Percentiles rank a stretch among this genome's conserved stretches.
These are phyloP conservation scores for Pyrrhosoma nymphula DNA, from an alignment of 2,888 invertebrate genomes.

Conservation along the genomic window DNA sequence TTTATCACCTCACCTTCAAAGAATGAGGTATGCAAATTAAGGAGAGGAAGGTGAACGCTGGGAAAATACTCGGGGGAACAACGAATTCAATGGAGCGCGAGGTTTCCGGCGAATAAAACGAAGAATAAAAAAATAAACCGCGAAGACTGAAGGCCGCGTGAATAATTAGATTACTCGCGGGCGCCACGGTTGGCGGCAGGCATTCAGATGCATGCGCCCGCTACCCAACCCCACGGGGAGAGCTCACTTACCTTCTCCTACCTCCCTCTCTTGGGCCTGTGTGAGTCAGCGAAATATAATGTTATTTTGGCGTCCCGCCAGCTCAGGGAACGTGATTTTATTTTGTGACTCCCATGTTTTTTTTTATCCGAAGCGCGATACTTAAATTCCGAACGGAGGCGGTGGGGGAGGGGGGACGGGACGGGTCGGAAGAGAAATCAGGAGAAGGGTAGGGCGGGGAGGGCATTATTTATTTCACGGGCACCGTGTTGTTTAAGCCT, in stretches of 20 bases:
- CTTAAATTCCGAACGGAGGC: not conserved
- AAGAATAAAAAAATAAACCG: not conserved
- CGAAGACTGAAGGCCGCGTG: not conserved
- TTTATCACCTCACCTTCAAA: not conserved
- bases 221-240: not conserved
- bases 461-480: not conserved
- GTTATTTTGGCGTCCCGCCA: conserved; percentile 19
- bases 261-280: not conserved
- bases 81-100: not conserved
- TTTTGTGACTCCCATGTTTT: not conserved
- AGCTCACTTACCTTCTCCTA: not conserved
- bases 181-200: not conserved
- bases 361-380: not conserved
- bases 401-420: not conserved
- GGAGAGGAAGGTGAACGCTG: not conserved
- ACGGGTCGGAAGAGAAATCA: too few relatives aligned
- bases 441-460: too few relatives aligned
- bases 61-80: not conserved
- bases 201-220: not conserved
- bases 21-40: not conserved
- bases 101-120: not conserved
- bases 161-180: conserved; percentile 32
- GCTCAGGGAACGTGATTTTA: not conserved
- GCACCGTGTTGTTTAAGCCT: conserved; percentile 3
- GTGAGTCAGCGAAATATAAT: conserved; percentile 22